phyloP scores from a whole-genome alignment of 2,113 vertebrate species.

The Stigmatopora nigra region DNA sequence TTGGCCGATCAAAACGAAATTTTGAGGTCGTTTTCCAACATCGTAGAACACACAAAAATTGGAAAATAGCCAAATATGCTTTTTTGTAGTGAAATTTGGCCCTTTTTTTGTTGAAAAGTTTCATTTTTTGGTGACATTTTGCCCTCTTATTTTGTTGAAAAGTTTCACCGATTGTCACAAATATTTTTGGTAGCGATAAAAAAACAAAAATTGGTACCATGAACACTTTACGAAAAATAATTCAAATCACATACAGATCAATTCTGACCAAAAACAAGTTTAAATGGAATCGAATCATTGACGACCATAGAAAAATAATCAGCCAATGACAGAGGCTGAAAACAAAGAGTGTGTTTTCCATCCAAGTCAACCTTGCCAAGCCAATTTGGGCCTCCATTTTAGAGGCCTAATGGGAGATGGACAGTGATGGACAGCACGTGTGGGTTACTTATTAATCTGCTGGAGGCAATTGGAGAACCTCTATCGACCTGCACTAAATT shows the following conservation, averaged over 20 bases:
- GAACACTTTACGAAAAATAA: not conserved
- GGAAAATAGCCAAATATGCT: no score
- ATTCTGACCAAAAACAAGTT: not conserved
- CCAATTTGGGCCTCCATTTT: constrained; percentile 71
- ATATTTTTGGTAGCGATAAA: no score
- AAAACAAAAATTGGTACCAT: not conserved
- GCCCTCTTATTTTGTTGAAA: no score
- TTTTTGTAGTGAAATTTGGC: no score
- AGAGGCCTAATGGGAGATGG: constrained; percentile 74
- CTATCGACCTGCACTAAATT: constrained; percentile 74
- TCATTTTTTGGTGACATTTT: no score
- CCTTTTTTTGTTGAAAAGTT: no score
- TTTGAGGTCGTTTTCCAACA: no score
- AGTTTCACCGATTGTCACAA: no score
- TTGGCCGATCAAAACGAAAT: not conserved
- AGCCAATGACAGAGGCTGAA: constrained; percentile 28
- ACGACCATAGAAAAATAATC: constrained; percentile 23
- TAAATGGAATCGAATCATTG: not conserved
- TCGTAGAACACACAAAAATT: no score
- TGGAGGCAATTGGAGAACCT: constrained; percentile 74
- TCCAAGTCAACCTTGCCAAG: constrained; percentile 63
- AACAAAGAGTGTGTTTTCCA: constrained; percentile 60
- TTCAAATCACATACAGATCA: not conserved
- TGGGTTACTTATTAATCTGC: constrained; percentile 76
- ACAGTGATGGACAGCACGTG: constrained; percentile 74